Base-by-base conservation (phyloP, 2,797 vertebrate genomes). In the Melopsittacus undulatus region DNA sequence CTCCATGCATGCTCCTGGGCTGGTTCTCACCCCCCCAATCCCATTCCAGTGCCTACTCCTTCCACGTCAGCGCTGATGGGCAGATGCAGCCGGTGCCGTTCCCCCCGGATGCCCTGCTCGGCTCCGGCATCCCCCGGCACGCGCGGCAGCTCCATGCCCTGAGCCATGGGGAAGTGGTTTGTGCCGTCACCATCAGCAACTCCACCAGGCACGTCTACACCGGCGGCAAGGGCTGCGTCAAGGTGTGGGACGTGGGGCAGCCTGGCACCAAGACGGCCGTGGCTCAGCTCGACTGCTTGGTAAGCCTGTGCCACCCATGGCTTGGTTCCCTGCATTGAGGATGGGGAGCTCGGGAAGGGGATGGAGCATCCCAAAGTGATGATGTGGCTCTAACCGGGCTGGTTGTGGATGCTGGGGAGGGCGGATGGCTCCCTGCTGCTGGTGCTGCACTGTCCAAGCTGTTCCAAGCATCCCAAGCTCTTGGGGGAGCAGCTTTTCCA, bases 191-290 rank as follows among this genome's bases (percentile, higher is more conserved):
- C 96, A 98, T 98, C 97, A 98, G 98, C 95, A 97, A 94, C 89
- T 98, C 98, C 95, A 98, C 98, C 0, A 97, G 86, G 3, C 98
- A 98, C 5, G 98, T 98, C 94, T 98, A 98, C 97, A 98, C 98
- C 0, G 98, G 98, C 22, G 98, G 98, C 93, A 98, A 98, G 93
- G 98, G 98, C 94, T 98, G 98, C 0, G 98, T 98, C 74, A 99
- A 99, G 94, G 98, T 99, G 94, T 99, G 98, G 98, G 98, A 99
- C 38, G 98, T 99, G 96, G 98, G 89, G 76, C 92, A 94, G 70
- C 85, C 92, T 2, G 92, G 92, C 54, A 73, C 92, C 80, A 93
- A 93, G 87, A 90, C 72, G 3, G 91, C 91, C 5, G 81, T 89
- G 97, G 98, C 98, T 34, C 98, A 98, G 96, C 97, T 97, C 45